These are phyloP conservation scores for Psittacula cyanocephala DNA, from an alignment of 2,113 vertebrate species.

Conservation along the genomic window DNA sequence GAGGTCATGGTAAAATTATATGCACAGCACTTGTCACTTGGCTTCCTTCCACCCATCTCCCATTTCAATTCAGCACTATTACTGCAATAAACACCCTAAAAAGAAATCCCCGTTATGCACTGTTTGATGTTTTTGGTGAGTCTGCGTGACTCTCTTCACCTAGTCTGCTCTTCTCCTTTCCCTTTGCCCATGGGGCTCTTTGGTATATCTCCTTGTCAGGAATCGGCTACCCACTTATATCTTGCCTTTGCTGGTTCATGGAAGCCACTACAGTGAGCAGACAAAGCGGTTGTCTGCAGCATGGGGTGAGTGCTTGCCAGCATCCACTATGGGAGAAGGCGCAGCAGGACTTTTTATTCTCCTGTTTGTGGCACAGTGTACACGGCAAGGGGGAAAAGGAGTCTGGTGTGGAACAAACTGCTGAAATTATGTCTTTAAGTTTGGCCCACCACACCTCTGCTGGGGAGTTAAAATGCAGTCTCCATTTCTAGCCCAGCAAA, in stretches of 20 bases:
- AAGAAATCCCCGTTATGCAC: fast-evolving
- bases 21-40: not conserved
- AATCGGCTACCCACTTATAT: not conserved
- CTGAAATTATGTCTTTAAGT: not conserved
- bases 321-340: not conserved
- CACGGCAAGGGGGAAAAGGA: not conserved
- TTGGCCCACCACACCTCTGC: not conserved
- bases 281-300: not conserved
- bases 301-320: not conserved
- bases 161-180: not conserved
- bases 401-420: not conserved
- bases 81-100: fast-evolving
- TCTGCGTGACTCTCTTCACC: not conserved
- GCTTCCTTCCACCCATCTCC: not conserved
- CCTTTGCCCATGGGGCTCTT: not conserved
- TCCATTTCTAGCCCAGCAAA: not conserved
- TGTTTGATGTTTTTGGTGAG: not conserved
- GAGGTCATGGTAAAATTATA: not conserved
- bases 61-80: not conserved
- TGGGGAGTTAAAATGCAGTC: not conserved
- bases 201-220: not conserved
- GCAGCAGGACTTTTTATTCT: not conserved
- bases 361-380: not conserved
- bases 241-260: not conserved
- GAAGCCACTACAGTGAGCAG: not conserved